These are phyloP conservation scores for Sycophila texana DNA, from an alignment of 2,888 invertebrate genomes.

Conservation along the genomic window DNA sequence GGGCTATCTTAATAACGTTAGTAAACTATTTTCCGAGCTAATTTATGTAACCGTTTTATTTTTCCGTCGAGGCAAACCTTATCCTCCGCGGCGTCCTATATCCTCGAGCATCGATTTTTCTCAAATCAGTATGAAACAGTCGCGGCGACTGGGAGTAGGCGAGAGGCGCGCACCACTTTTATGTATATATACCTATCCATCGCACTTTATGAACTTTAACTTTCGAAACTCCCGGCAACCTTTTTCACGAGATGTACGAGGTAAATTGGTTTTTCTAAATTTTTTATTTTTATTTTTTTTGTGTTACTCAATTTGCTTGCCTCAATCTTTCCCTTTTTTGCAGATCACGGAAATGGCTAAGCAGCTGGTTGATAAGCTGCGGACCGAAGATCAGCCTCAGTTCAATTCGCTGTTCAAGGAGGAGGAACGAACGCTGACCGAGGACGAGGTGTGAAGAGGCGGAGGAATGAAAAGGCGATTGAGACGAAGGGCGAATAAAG, in stretches of 20 bases:
- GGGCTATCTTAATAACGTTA: too few species aligned
- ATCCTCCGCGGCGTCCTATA: background rate
- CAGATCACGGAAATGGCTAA: slow-evolving; percentile 67
- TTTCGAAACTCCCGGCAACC: slow-evolving; percentile 2
- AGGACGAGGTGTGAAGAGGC: slow-evolving; percentile 65
- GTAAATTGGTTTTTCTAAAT: slow-evolving; percentile 15
- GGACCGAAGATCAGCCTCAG: slow-evolving; percentile 29
- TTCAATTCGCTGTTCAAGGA: background rate
- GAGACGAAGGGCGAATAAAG: background rate
- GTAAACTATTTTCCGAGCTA: too few species aligned
- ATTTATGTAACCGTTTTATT: too few species aligned
- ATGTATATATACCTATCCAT: background rate
- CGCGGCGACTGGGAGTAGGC: background rate
- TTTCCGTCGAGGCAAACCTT: too few species aligned
- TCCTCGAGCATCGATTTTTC: background rate
- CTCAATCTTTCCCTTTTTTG: slow-evolving; percentile 12
- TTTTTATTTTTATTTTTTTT: background rate
- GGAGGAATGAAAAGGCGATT: background rate
- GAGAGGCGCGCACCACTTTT: background rate
- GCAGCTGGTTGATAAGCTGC: slow-evolving; percentile 62
- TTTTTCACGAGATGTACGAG: background rate
- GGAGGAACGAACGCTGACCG: slow-evolving; percentile 55
- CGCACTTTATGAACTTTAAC: background rate
- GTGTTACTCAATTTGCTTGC: background rate
- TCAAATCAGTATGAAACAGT: background rate